Evolutionary conservation across 2,113 vertebrate species (phyloP).

Genomic region (Dicerorhinus sumatrensis): DNA sequence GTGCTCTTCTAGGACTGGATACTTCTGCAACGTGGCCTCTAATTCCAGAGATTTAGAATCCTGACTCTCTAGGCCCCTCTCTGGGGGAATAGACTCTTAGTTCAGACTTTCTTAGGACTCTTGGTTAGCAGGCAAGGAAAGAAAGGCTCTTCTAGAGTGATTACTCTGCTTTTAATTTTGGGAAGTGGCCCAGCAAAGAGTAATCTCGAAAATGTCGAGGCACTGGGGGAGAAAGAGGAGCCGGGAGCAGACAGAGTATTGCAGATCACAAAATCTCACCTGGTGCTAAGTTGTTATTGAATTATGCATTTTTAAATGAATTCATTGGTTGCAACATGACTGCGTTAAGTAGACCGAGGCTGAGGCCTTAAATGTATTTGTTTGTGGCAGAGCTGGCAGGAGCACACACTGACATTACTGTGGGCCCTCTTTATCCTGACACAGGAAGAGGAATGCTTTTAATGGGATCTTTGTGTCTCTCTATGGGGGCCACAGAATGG

Average conservation of each 20-base stretch:
- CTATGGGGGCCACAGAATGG: neutral
- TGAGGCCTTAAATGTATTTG: neutral
- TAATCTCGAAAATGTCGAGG: conserved; percentile 44
- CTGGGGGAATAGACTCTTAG: neutral
- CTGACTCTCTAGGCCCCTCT: neutral
- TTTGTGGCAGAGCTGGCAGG: conserved; percentile 5
- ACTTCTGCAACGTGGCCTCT: neutral
- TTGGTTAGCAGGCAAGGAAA: conserved; percentile 22
- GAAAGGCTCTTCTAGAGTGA: conserved; percentile 18
- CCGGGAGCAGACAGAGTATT: neutral
- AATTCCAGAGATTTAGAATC: neutral
- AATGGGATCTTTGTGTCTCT: neutral
- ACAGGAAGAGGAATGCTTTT: neutral
- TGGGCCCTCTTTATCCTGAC: neutral
- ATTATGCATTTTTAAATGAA: conserved; percentile 54
- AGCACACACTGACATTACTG: neutral
- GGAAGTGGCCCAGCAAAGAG: conserved; percentile 51
- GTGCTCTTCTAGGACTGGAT: neutral
- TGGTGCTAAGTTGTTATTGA: neutral
- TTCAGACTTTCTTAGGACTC: neutral
- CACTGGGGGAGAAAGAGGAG: neutral
- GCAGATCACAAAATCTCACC: neutral
- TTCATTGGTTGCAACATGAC: neutral
- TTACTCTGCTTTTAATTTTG: conserved; percentile 58
- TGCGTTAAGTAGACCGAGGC: conserved; percentile 37